Base-by-base conservation (phyloP, 2,113 vertebrate species). In the Parus major region DNA sequence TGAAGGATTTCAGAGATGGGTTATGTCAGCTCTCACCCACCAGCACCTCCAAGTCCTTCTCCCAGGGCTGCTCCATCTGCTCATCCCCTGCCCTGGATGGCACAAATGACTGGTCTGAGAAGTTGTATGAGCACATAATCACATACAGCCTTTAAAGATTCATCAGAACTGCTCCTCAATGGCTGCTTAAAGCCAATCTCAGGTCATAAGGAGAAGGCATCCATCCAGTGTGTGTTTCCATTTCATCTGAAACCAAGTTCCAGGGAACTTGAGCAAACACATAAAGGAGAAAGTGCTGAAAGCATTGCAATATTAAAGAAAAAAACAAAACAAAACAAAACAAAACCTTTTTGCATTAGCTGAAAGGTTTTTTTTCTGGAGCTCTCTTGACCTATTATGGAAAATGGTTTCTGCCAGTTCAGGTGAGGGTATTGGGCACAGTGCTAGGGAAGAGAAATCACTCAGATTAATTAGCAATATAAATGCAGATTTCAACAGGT, bases 401-500 rank as follows among this genome's bases (percentile, higher is more conserved):
- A 73, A 95, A 95, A 87, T 31, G 11, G 21, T 77, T 89, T 95
- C 87, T 91, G 82, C 70, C 60, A 93, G 86, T n/a, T 82, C 87
- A 80, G 47, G 71, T 73, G 60, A 95, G 68, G 82, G 56, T 76
- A 66, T 63, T 94, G 76, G 63, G 87, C 79, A 88, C 33, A 68
- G 76, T 41, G 29, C 42, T 90, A 80, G 33, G 52, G 31, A 91
- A 75, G 72, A 71, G 61, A 90, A 88, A 94, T 77, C 29, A 28
- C 59, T 91, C 18, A 2, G 35, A 82, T 75, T 88, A 95, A 96
- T 95, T 95, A 95, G 94, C 79, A 92, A 94, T 92, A 94, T 94
- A 95, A 95, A 96, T 93, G 85, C 90, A 92, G 68, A 96, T 96
- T 96, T 86, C 96, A 96, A 95, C 92, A 95, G 52, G 87, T 90